Evolutionary conservation across 92 coral and sea anemone genomes (phyloP).

Genomic region (Parazoanthus swiftii): DNA sequence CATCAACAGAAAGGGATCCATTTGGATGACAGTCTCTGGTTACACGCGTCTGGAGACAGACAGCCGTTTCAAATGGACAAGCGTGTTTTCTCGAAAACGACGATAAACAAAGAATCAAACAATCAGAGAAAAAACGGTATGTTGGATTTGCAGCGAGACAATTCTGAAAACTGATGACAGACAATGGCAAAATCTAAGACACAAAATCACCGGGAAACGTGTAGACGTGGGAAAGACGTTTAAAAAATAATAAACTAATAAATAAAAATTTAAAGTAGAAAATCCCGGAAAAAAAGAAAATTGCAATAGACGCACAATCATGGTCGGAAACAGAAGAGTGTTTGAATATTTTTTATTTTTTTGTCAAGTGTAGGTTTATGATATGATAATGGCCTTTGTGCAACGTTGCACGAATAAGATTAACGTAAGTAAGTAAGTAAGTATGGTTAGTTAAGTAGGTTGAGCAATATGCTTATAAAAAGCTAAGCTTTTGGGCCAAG

Average conservation of each 20-base stretch:
- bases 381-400: no score
- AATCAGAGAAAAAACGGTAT: background rate
- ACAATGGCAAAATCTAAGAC: background rate
- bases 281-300: background rate
- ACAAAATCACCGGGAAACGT: background rate
- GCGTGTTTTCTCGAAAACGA: slow-evolving; percentile 11
- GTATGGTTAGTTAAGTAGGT: no score
- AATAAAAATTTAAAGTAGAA: background rate
- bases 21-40: slow-evolving; percentile 81
- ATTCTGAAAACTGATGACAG: background rate
- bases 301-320: background rate
- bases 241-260: background rate
- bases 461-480: no score
- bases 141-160: background rate
- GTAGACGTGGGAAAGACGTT: background rate
- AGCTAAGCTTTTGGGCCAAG: background rate
- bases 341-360: no score
- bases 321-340: background rate
- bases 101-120: background rate
- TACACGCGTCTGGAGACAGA: slow-evolving; percentile 48
- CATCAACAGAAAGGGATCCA: slow-evolving; percentile 57
- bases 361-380: no score
- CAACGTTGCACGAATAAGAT: no score
- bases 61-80: slow-evolving; percentile 3
- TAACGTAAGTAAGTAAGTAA: no score